Percentiles rank a stretch among this genome's conserved stretches.
These are phyloP conservation scores for Mesocricetus auratus DNA, from an alignment of 2,113 vertebrate genomes.

Conservation along the genomic window DNA sequence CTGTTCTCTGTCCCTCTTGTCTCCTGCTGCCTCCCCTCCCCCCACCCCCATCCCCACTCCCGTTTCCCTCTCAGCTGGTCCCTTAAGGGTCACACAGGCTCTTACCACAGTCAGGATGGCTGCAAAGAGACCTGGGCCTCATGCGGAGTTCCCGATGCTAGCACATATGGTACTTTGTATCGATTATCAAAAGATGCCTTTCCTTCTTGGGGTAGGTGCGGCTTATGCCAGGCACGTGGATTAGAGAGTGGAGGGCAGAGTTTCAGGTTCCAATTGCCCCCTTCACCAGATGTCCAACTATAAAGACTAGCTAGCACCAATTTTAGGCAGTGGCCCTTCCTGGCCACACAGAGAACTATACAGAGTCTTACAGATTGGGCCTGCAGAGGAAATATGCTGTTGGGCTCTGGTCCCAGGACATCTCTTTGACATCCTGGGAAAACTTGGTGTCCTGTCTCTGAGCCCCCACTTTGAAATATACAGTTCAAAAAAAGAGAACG, in stretches of 20 bases:
- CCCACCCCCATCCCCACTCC: not conserved
- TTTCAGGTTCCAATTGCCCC: not conserved
- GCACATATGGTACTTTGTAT: not conserved
- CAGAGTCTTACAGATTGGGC: not conserved
- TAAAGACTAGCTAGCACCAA: not conserved
- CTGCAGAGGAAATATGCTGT: not conserved
- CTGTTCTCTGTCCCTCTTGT: not conserved
- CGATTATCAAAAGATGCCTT: slow-evolving; percentile 17
- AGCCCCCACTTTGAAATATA: not conserved
- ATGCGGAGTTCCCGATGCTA: not conserved
- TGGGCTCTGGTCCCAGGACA: not conserved
- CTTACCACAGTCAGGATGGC: not conserved
- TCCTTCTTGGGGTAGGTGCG: not conserved
- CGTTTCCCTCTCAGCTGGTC: not conserved
- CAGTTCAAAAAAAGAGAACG: not conserved
- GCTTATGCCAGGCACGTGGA: not conserved
- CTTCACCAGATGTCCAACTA: not conserved
- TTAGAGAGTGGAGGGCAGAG: not conserved
- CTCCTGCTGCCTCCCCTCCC: not conserved
- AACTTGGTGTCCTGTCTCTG: not conserved
- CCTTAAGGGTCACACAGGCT: slow-evolving; percentile 11
- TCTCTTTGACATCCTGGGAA: not conserved
- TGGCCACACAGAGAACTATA: slow-evolving; percentile 17
- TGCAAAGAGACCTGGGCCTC: not conserved
- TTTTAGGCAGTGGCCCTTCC: not conserved